A percentile compares a stretch with the other conserved stretches of the same genome.
These are phyloP conservation scores for Muricea muricata DNA, from an alignment of 92 coral and sea anemone species.

Conservation along the genomic window DNA sequence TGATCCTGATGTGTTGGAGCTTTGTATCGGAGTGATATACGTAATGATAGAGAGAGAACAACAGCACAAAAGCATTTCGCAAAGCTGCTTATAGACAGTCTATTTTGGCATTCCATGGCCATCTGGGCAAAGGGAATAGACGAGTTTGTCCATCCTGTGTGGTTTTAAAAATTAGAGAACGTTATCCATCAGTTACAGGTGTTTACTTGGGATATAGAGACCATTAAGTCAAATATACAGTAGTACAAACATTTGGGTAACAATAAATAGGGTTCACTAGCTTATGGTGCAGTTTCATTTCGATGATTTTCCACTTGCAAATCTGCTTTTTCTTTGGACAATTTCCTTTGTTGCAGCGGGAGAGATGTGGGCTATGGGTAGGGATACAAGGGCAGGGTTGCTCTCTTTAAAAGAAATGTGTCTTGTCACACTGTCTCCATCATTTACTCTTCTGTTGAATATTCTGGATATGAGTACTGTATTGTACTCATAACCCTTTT, in stretches of 20 bases:
- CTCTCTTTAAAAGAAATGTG: background rate
- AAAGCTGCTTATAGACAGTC: background rate
- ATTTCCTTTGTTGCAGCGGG: conserved; percentile 18
- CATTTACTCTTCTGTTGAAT: background rate
- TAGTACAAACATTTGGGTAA: background rate
- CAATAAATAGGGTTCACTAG: background rate
- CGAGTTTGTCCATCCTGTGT: conserved; percentile 21
- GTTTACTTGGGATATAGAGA: conserved; percentile 10
- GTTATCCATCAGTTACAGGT: conserved; percentile 13
- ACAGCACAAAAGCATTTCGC: background rate
- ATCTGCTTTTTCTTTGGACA: conserved; percentile 19
- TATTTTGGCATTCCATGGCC: background rate
- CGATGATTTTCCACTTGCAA: background rate
- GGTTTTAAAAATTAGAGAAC: conserved; percentile 21
- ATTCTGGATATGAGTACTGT: background rate
- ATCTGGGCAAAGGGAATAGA: conserved; percentile 13
- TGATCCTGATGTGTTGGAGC: conserved; percentile 1
- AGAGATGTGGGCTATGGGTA: conserved; percentile 8
- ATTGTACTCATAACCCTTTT: background rate
- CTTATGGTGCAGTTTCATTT: background rate
- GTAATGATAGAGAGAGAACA: background rate
- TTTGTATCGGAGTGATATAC: background rate
- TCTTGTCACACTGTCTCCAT: background rate
- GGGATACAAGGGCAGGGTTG: conserved; percentile 5
- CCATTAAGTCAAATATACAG: background rate